Evolutionary conservation across 2,113 vertebrate genomes (phyloP).

Genomic region (Heloderma charlesbogerti): DNA sequence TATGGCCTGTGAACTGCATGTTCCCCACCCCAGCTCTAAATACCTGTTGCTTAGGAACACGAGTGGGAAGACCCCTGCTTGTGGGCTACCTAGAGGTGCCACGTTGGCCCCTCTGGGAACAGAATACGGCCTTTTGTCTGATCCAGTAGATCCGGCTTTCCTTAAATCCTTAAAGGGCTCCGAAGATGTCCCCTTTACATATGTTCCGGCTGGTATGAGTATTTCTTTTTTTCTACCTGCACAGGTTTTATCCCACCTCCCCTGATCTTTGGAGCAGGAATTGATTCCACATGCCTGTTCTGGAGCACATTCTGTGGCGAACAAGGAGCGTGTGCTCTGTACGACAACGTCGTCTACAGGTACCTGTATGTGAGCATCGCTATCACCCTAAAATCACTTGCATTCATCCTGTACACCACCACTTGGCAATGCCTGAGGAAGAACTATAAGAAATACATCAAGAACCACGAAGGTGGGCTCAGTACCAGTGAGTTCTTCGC

Average conservation of each 20-base stretch:
- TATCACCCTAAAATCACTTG: conserved; percentile 92
- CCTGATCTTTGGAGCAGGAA: conserved; percentile 95
- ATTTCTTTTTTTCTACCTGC: conserved; percentile 42
- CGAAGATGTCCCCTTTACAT: background rate
- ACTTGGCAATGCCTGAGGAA: conserved; percentile 95
- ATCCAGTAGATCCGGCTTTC: background rate
- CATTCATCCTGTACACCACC: conserved; percentile 94
- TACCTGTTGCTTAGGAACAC: too few relatives aligned
- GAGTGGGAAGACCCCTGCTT: background rate
- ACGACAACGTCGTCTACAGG: conserved; percentile 92
- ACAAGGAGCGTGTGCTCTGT: conserved; percentile 91
- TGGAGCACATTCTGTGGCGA: conserved; percentile 95
- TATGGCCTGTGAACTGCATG: too few relatives aligned
- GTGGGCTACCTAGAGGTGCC: background rate
- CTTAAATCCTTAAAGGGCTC: background rate
- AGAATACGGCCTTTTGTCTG: background rate
- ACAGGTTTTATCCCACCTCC: conserved; percentile 98
- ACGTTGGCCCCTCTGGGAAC: background rate
- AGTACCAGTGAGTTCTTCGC: conserved; percentile 93
- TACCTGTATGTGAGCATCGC: conserved; percentile 96
- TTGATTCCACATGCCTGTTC: conserved; percentile 97
- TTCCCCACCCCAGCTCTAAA: too few relatives aligned
- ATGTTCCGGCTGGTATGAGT: background rate
- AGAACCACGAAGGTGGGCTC: conserved; percentile 89
- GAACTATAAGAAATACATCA: conserved; percentile 98